phyloP scores from a whole-genome alignment of 64 coral and sea anemone genomes.

The Montipora sp. region DNA sequence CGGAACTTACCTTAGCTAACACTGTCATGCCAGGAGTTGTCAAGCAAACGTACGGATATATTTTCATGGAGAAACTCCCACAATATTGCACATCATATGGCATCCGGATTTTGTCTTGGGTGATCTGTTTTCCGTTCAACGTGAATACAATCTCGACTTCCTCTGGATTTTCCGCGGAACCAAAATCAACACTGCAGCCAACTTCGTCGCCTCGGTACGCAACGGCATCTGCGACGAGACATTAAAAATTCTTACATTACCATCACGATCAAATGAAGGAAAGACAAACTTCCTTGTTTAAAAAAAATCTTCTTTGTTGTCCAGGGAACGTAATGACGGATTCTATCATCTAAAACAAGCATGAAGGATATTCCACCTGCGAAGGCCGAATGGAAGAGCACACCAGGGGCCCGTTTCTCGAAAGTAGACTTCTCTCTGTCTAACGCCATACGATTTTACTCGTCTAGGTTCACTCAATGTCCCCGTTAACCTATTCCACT shows the following conservation, averaged over 20 bases:
- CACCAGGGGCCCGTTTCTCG: no score
- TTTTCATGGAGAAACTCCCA: background rate
- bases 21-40: background rate
- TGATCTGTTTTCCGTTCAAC: background rate
- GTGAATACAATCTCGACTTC: constrained; percentile 1
- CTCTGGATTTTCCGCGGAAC: background rate
- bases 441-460: no score
- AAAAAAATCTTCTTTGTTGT: no score
- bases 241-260: background rate
- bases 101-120: background rate
- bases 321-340: no score
- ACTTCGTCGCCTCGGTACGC: background rate
- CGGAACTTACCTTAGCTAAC: background rate
- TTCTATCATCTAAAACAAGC: no score
- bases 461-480: no score
- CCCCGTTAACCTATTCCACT: no score
- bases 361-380: no score
- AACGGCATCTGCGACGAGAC: background rate
- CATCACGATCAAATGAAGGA: no score
- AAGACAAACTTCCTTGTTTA: no score
- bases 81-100: background rate
- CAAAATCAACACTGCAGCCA: background rate
- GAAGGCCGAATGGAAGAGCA: no score
- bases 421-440: no score
- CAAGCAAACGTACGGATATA: constrained; percentile 2